These are phyloP conservation scores for Stegophylla sp. DNA, from an alignment of 2,888 invertebrate species.

Conservation along the genomic window DNA sequence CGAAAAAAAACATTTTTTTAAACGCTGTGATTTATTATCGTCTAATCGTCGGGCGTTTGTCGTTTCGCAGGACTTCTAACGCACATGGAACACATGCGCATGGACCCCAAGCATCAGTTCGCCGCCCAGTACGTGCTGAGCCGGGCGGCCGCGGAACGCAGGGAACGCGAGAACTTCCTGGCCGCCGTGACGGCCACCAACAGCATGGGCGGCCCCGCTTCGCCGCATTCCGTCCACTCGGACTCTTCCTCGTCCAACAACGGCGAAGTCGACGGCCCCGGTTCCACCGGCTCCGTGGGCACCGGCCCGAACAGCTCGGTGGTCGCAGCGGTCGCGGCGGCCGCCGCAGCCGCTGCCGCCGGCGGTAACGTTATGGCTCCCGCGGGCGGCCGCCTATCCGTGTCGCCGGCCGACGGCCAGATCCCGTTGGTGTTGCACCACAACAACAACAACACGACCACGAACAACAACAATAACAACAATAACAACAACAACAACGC, in stretches of 20 bases:
- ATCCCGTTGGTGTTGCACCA: constrained; percentile 65
- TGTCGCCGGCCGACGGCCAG: constrained; percentile 47
- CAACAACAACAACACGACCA: constrained; percentile 73
- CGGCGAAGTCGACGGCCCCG: constrained; percentile 68
- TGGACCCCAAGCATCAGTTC: constrained; percentile 95
- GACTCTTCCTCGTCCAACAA: constrained; percentile 81
- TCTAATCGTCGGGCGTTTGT: constrained; percentile 31
- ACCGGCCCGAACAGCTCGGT: background rate
- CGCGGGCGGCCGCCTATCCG: constrained; percentile 54
- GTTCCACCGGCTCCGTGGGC: constrained; percentile 60
- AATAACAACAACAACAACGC: constrained; percentile 72
- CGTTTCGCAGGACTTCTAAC: constrained; percentile 79
- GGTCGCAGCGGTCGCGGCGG: constrained; percentile 64
- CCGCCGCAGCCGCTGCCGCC: constrained; percentile 47
- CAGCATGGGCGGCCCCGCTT: constrained; percentile 70
- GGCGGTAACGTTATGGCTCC: constrained; percentile 36
- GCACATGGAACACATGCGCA: constrained; percentile 96
- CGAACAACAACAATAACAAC: constrained; percentile 67
- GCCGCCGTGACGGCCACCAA: constrained; percentile 72
- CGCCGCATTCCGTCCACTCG: constrained; percentile 84
- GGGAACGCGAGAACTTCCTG: constrained; percentile 80
- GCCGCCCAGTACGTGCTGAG: constrained; percentile 92
- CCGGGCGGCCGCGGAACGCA: constrained; percentile 86
- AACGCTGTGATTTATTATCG: too few species aligned
- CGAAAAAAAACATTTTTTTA: too few species aligned